Evolutionary conservation across 2,797 vertebrate genomes (phyloP).

Genomic region (Aldrovandia affinis): DNA sequence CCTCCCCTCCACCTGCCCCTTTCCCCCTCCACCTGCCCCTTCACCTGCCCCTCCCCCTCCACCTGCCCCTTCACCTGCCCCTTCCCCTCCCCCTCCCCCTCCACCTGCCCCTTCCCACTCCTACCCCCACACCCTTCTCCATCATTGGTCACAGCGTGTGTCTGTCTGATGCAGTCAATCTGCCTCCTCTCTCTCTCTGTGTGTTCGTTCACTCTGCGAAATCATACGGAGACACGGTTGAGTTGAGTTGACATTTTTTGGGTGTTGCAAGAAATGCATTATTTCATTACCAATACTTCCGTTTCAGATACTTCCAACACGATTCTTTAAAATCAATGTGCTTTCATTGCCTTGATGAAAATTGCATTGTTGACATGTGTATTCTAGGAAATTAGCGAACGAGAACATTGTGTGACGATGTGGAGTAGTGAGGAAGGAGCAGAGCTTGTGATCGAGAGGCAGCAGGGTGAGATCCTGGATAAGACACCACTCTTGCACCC

Average conservation of each 20-base stretch:
- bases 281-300: too few relatives aligned
- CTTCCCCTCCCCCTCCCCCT: slow-evolving; percentile 62
- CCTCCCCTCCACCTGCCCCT: too few relatives aligned
- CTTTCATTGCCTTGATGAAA: background rate
- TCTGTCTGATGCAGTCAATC: background rate
- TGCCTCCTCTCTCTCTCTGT: background rate
- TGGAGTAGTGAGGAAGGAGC: background rate
- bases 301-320: background rate
- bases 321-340: background rate
- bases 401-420: background rate
- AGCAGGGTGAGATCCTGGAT: background rate
- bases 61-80: too few relatives aligned
- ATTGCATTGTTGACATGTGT: background rate
- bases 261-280: too few relatives aligned
- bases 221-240: background rate
- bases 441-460: too few relatives aligned
- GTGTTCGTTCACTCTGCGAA: background rate
- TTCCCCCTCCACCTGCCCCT: too few relatives aligned
- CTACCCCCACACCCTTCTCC: background rate
- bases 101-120: slow-evolving; percentile 18
- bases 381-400: background rate
- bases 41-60: too few relatives aligned
- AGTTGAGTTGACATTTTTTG: background rate
- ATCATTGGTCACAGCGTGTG: slow-evolving; percentile 26
- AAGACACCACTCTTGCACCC: background rate